Evolutionary conservation across 2,797 vertebrate genomes (phyloP).

Genomic region (Cetoscarus ocellatus): DNA sequence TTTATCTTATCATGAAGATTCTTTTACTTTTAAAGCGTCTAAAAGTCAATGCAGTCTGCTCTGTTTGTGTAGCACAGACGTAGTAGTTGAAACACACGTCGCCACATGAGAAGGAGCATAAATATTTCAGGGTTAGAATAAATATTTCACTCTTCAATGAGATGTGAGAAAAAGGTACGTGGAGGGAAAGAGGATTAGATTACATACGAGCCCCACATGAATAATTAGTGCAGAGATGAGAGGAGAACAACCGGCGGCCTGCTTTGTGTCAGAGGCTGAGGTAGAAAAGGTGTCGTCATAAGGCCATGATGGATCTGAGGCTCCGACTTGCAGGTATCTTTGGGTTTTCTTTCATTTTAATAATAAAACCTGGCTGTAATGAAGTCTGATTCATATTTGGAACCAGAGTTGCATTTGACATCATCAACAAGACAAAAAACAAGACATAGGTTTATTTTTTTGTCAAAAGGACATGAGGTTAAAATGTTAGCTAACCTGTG

Average conservation of each 20-base stretch:
- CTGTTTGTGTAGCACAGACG: conserved; percentile 20
- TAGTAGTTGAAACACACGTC: conserved; percentile 22
- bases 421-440: too few species aligned
- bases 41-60: conserved; percentile 10
- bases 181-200: conserved; percentile 55
- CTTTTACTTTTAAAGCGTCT: background rate
- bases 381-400: conserved; percentile 23
- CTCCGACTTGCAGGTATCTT: conserved; percentile 29
- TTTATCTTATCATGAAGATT: background rate
- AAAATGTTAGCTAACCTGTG: too few species aligned
- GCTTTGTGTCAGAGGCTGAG: conserved; percentile 21
- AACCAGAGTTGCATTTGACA: background rate
- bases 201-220: conserved; percentile 59
- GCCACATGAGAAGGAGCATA: conserved; percentile 55
- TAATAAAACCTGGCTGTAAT: conserved; percentile 15
- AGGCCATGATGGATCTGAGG: conserved; percentile 14
- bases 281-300: conserved; percentile 25
- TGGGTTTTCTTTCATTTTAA: background rate
- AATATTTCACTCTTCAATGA: conserved; percentile 81
- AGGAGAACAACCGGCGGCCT: conserved; percentile 55
- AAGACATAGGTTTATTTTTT: too few species aligned
- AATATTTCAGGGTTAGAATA: conserved; percentile 82
- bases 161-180: conserved; percentile 68
- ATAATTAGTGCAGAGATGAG: conserved; percentile 73
- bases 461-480: too few species aligned